Evolutionary conservation across 92 coral and sea anemone genomes (phyloP), one percentile per base, ranked within the genome.

Genomic region (Epizoanthus fatuus): DNA sequence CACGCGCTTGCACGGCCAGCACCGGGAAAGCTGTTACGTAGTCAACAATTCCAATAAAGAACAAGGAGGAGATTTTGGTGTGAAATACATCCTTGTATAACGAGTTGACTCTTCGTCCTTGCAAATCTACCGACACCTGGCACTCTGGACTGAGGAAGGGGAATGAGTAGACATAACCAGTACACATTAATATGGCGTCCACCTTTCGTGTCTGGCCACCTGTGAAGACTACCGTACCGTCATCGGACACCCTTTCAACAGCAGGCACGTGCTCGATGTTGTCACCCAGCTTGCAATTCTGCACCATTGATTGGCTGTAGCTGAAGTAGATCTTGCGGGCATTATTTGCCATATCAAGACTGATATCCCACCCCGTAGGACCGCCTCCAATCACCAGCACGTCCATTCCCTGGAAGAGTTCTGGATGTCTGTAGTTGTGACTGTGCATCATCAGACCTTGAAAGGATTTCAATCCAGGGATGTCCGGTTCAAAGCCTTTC

Each of bases 361-460:
- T 54, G 35, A 95, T 88, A 80, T 95, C 98, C 51, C 83, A 80
- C 1, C 98, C 98, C 8, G 98, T 90, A 6, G 90, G 40, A 17
- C 73, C 92, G 11, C 90, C 93, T 25, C 98, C 98, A 37, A 95
- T 60, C 44, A 95, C 52, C 54, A 95, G 92, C 17, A 95, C 92
- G 9, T 38, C 75, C 79, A 84, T 89, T 22, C 81, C 94, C 53
- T 84, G 51, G 74, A 88, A 95, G 52, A 19, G 56, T 10, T 88
- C 93, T 38, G 96, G 96, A 70, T 66, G 83, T 4, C 94, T 79
- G 76, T 95, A 95, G 58, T 86, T 71, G 74, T 90, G 89, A 81
- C 98, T 95, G 87, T 95, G 98, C 86, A 95, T 86, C 0, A 93
- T 87, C 4, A 63, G 83, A 4, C 98, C 98, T 75, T 93, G 92